Base-by-base conservation (phyloP, 1,140 invertebrate species). In the Platyscapa corneri region DNA sequence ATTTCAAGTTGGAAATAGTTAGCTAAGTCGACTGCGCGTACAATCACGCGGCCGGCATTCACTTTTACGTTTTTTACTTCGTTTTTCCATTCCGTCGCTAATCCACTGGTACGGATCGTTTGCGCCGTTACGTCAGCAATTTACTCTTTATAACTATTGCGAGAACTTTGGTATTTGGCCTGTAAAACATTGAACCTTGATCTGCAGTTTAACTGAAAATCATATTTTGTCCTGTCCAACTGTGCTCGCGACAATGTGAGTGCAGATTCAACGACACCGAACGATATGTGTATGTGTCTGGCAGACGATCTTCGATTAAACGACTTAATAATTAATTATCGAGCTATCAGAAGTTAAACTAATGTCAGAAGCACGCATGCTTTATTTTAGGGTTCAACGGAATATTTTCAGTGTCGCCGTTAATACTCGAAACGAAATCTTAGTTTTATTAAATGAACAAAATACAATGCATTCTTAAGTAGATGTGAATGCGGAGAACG, bases 1-100 rank as follows among this genome's bases (percentile, higher is more conserved):
- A 77, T 78, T n/a, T n/a, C 46, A 37, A 67, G 82, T 67, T 78
- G 60, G 10, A 39, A 39, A 83, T 83, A 75, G 72, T 75, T 83
- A 32, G 42, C 30, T 37, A 74, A 37, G n/a, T 74, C 30, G 1
- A n/a, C 42, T 39, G 18, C 32, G 20, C 53, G n/a, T 49, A 49
- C 42, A 81, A 79, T 79, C 56, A 64, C 53, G 6, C 16, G 8
- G 14, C 20, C 64, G 5, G 16, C 27, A 75, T 75, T 77, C 42
- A 5, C 37, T 20, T 74, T 74, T 42, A 70, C 32, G 5, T 70
- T 67, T 37, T 70, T 70, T 70, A 37, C 37, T 37, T 70, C 5
- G 16, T 37, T 70, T 37, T 70, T 70, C 18, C 67, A 34, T 37
- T 37, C 34, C 67, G 18, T 37, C 67, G 67, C 67, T 37, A 23